Base-by-base conservation (phyloP, 1,140 invertebrate species). In the Pseudomyrmex dendroicus region DNA sequence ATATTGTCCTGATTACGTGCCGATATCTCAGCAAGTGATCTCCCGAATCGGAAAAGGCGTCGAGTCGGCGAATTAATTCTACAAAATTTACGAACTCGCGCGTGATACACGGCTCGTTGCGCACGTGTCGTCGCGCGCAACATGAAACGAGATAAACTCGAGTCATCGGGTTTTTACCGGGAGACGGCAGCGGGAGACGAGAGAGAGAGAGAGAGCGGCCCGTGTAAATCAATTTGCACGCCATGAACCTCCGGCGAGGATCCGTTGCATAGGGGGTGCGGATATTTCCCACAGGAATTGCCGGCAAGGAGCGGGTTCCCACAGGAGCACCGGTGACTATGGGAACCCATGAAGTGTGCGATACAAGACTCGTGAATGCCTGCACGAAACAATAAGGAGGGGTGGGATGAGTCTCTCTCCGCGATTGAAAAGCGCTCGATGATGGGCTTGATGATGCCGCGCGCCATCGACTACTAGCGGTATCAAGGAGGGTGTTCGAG, bases 231-330 rank as follows among this genome's bases (percentile, higher is more conserved):
- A 93, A 93, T 94, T 94, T 93, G 91, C 91, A 91, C 92, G 90
- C 92, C 84, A 91, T 89, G 90, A 91, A 91, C 86, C 87, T 83
- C 86, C 88, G 84, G 87, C 90, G 89, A 89, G 87, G 89, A 91
- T 93, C 87, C 89, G 89, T 85, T 72, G 84, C 84, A 86, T 48
- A 35, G 84, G 76, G 90, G 86, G 87, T 84, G 84, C 77, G 89
- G 90, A 92, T 93, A 93, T 93, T 93, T 93, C 93, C 93, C 93
- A 93, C 90, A 92, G 93, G 93, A 92, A 92, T 93, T 90, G 90
- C 86, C 87, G 88, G 80, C 84, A 83, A 85, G 76, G 73, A 87
- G 72, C 73, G 84, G 63, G 91, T 93, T 93, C 92, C 91, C 93
- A 93, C 92, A 91, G 90, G 92, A 92, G 83, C 88, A 57, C 66